phyloP scores from a whole-genome alignment of 2,797 vertebrate genomes.

The Sebastes vulpes region DNA sequence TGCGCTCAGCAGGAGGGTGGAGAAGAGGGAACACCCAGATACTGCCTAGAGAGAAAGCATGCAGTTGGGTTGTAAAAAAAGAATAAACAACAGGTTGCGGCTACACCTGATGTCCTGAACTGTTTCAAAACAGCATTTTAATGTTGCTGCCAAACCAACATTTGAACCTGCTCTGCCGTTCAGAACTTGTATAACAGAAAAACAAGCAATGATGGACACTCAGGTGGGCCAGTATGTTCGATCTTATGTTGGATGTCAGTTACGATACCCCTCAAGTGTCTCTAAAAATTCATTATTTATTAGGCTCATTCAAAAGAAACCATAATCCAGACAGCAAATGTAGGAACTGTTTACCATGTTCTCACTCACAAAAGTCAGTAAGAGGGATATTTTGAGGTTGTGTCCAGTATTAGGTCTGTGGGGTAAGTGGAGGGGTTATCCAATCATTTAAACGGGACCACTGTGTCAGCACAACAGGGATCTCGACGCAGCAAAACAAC shows the following conservation, averaged over 20 bases:
- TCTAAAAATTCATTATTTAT: neutral
- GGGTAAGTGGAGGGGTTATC: neutral
- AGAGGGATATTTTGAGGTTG: neutral
- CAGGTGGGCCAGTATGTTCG: neutral
- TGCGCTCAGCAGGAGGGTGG: conserved; percentile 9
- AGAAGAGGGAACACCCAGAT: conserved; percentile 31
- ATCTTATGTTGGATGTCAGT: neutral
- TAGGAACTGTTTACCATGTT: neutral
- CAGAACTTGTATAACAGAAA: conserved; percentile 1
- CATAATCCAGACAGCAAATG: neutral
- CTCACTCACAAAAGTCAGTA: neutral
- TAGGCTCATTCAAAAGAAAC: neutral
- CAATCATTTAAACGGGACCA: neutral
- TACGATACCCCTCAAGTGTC: neutral
- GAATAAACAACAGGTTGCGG: conserved; percentile 30
- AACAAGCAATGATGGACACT: neutral
- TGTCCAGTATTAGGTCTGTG: neutral
- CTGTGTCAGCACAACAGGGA: neutral
- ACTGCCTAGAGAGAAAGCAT: conserved; percentile 17
- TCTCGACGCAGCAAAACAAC: neutral
- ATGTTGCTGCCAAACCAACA: neutral
- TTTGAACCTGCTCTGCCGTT: neutral
- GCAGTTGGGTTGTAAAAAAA: conserved; percentile 36
- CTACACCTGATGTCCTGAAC: conserved; percentile 27
- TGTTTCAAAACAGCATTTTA: conserved; percentile 17